A percentile compares a stretch with the other conserved stretches of the same genome.
Evolutionary conservation across 2,113 vertebrate species (phyloP).

Genomic region (Glaucomys volans): DNA sequence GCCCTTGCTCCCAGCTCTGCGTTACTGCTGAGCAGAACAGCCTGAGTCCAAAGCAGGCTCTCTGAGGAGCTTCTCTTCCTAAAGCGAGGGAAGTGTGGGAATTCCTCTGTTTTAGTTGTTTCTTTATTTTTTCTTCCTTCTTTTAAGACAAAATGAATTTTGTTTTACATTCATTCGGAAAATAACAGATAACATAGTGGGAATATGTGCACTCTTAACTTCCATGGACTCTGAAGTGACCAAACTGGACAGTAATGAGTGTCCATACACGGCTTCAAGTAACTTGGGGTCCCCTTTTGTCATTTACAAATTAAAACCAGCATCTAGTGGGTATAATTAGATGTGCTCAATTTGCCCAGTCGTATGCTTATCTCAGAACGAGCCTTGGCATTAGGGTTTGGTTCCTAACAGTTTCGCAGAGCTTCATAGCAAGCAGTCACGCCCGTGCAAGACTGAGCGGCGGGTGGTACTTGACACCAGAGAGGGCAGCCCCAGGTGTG

Average conservation of each 20-base stretch:
- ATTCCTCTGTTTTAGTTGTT: neutral
- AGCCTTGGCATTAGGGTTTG: neutral
- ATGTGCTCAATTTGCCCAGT: neutral
- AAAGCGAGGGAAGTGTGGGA: neutral
- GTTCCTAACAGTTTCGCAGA: neutral
- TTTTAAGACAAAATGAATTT: neutral
- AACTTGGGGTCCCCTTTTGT: neutral
- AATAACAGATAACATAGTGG: neutral
- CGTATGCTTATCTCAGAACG: neutral
- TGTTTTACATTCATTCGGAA: conserved; percentile 8
- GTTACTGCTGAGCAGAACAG: neutral
- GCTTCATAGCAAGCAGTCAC: neutral
- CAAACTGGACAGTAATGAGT: neutral
- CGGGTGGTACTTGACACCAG: neutral
- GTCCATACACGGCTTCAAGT: neutral
- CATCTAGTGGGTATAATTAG: conserved; percentile 52
- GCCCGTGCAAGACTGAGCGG: neutral
- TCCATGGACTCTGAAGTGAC: neutral
- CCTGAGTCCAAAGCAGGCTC: neutral
- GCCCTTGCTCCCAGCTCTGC: neutral
- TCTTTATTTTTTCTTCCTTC: no score
- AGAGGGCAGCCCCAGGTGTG: neutral
- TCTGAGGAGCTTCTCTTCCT: neutral
- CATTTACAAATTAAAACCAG: conserved; percentile 69
- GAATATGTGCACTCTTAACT: neutral